A percentile compares a stretch with the other conserved stretches of the same genome.
Conservation (phyloP, 1,140 invertebrate species). For the Ceratoteleas bidentatus region DNA sequence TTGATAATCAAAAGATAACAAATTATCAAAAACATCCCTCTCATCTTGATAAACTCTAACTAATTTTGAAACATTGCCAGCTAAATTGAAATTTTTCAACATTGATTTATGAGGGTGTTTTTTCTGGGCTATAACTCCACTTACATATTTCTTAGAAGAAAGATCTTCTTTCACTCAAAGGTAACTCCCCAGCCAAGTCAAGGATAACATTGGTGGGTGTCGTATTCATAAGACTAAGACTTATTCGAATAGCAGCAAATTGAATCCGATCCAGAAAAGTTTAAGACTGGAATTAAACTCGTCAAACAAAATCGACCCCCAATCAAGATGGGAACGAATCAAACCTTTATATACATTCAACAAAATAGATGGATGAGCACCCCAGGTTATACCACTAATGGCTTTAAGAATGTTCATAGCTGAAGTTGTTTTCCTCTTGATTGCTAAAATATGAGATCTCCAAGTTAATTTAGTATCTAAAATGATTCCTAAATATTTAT, state of each 20-base stretch:
- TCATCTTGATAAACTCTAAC: not conserved
- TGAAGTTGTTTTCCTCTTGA: not conserved
- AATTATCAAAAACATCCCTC: not conserved
- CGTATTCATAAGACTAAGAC: conserved; percentile 10
- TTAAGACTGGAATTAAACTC: conserved; percentile 8
- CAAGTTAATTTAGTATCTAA: not conserved
- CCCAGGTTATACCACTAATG: not conserved
- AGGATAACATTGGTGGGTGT: conserved; percentile 14
- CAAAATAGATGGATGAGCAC: too few species aligned
- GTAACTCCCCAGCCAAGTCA: conserved; percentile 1
- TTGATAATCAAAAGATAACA: not conserved
- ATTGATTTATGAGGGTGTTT: not conserved
- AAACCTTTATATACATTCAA: not conserved
- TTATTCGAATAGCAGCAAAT: conserved; percentile 27
- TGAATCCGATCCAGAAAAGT: conserved; percentile 18
- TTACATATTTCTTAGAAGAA: not conserved
- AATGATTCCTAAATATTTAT: too few species aligned
- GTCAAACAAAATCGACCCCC: not conserved
- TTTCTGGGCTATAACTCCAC: not conserved
- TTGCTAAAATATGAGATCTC: not conserved
- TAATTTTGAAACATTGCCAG: not conserved
- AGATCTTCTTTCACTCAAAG: not conserved
- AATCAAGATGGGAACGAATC: conserved; percentile 3
- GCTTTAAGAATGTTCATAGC: not conserved
- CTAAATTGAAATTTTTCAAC: too few species aligned